These are phyloP conservation scores for Nicator chloris DNA, from an alignment of 2,113 vertebrate species.

Conservation along the genomic window DNA sequence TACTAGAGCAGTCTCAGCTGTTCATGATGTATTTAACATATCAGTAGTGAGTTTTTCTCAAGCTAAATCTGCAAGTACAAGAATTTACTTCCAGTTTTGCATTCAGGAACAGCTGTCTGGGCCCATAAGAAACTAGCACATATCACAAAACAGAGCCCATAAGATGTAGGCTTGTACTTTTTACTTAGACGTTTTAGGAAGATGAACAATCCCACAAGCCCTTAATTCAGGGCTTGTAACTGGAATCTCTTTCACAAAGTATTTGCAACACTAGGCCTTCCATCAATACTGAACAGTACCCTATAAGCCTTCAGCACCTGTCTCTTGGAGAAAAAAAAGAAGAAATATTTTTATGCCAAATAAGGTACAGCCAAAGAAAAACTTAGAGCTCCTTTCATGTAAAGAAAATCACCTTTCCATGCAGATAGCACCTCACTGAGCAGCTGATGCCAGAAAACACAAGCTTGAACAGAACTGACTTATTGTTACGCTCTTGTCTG, in stretches of 20 bases:
- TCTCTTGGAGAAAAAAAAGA: not conserved
- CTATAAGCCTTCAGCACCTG: not conserved
- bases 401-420: not conserved
- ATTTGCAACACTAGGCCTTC: not conserved
- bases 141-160: not conserved
- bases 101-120: not conserved
- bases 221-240: not conserved
- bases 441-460: not conserved
- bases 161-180: not conserved
- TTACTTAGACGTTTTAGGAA: not conserved
- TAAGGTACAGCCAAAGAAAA: not conserved
- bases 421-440: not conserved
- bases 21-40: not conserved
- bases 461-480: not conserved
- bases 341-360: not conserved
- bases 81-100: not conserved
- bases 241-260: not conserved
- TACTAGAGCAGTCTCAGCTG: not conserved
- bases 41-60: not conserved
- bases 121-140: not conserved
- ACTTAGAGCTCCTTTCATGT: not conserved
- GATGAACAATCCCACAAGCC: not conserved
- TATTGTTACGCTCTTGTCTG: accelerated
- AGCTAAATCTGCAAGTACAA: not conserved
- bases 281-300: not conserved